phyloP scores from a whole-genome alignment of 2,888 invertebrate species.

The Limnephilus marmoratus region DNA sequence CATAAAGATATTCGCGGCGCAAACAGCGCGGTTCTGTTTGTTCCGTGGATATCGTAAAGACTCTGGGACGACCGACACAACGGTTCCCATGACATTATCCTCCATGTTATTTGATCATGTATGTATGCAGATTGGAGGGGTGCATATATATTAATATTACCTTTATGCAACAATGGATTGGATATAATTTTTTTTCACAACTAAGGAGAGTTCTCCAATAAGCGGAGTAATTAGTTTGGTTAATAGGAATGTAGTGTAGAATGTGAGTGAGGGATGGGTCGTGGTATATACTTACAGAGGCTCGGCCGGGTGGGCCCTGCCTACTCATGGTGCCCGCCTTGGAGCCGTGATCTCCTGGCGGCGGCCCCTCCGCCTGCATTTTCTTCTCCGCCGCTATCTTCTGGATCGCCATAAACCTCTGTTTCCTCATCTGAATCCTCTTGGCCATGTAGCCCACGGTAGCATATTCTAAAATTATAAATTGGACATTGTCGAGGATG shows the following conservation, averaged over 20 bases:
- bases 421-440: constrained; percentile 97
- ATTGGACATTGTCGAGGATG: not conserved
- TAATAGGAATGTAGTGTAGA: not conserved
- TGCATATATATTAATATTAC: not conserved
- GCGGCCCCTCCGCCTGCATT: constrained; percentile 87
- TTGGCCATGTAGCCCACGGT: constrained; percentile 99
- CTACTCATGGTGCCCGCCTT: constrained; percentile 88
- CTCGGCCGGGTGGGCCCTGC: constrained; percentile 75
- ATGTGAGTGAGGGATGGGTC: not conserved
- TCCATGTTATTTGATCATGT: not conserved
- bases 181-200: not conserved
- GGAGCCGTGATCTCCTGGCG: constrained; percentile 84
- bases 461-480: constrained; percentile 89
- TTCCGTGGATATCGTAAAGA: not conserved
- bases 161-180: not conserved
- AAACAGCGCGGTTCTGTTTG: not conserved
- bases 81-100: not conserved
- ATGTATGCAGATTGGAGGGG: not conserved
- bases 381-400: constrained; percentile 96
- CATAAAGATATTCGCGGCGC: constrained; percentile 68
- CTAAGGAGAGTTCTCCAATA: not conserved
- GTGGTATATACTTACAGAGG: constrained; percentile 72
- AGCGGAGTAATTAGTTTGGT: not conserved
- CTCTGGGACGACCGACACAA: not conserved
- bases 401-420: constrained; percentile 92